A percentile compares a stretch with the other conserved stretches of the same genome.
These are phyloP conservation scores for Coturnix japonica DNA, from an alignment of 2,113 vertebrate species.

Conservation along the genomic window DNA sequence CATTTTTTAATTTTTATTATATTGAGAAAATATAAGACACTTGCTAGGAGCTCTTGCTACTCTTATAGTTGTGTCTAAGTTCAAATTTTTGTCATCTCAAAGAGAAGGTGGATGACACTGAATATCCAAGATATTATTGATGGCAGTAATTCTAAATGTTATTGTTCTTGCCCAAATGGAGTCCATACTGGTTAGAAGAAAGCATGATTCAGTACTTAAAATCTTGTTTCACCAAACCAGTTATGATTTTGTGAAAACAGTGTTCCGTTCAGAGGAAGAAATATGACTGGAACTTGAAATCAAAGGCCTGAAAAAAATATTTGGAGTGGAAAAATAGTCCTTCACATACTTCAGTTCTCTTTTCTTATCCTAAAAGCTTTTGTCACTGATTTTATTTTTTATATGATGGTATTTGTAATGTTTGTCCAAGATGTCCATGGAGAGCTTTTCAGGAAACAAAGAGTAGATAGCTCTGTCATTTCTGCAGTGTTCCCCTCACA, in stretches of 20 bases:
- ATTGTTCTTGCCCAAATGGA: neutral
- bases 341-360: neutral
- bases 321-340: accelerated
- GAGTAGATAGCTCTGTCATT: neutral
- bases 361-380: neutral
- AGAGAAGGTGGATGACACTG: neutral
- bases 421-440: neutral
- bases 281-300: neutral
- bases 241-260: neutral
- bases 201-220: neutral
- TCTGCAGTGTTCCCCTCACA: neutral
- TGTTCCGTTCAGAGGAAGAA: neutral
- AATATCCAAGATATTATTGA: neutral
- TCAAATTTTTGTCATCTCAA: neutral
- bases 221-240: neutral
- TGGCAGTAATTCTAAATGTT: neutral
- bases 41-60: neutral
- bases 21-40: neutral
- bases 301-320: neutral
- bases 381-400: neutral
- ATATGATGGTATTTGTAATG: neutral
- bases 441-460: neutral
- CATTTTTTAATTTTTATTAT: neutral
- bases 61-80: neutral
- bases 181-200: neutral